Percentiles rank a stretch among this genome's conserved stretches.
These are phyloP conservation scores for Corythoichthys haematopterus DNA, from an alignment of 2,113 vertebrate genomes.

Conservation along the genomic window DNA sequence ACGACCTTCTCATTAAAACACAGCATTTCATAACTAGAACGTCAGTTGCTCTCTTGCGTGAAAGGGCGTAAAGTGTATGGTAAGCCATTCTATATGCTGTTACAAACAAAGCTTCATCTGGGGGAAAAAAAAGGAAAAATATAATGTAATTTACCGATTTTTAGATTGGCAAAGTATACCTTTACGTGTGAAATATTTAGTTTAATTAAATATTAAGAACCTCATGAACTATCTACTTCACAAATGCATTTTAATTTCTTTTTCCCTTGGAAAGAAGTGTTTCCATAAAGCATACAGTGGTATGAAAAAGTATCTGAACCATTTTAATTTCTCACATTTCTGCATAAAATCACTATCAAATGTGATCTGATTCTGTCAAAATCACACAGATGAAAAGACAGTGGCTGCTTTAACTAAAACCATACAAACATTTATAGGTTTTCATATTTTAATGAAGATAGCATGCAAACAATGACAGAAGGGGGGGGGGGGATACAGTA, in stretches of 20 bases:
- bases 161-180: slow-evolving; percentile 12
- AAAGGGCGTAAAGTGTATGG: background rate
- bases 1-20: background rate
- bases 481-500: too few relatives aligned
- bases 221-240: slow-evolving; percentile 31
- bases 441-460: too few relatives aligned
- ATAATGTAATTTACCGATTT: slow-evolving; percentile 6
- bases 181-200: slow-evolving; percentile 29
- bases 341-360: too few relatives aligned
- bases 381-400: too few relatives aligned
- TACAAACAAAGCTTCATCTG: background rate
- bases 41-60: background rate
- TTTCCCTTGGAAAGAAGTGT: slow-evolving; percentile 7
- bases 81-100: background rate
- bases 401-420: too few relatives aligned
- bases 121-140: background rate
- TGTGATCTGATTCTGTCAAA: too few relatives aligned
- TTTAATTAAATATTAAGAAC: slow-evolving; percentile 40
- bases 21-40: background rate
- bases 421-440: too few relatives aligned
- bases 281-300: slow-evolving; percentile 22
- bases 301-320: background rate
- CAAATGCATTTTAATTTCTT: slow-evolving; percentile 7
- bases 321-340: too few relatives aligned
- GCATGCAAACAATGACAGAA: too few relatives aligned